Evolutionary conservation across 2,113 vertebrate genomes (phyloP), one percentile per base, ranked within the genome.

Genomic region (Rhizomys pruinosus): DNA sequence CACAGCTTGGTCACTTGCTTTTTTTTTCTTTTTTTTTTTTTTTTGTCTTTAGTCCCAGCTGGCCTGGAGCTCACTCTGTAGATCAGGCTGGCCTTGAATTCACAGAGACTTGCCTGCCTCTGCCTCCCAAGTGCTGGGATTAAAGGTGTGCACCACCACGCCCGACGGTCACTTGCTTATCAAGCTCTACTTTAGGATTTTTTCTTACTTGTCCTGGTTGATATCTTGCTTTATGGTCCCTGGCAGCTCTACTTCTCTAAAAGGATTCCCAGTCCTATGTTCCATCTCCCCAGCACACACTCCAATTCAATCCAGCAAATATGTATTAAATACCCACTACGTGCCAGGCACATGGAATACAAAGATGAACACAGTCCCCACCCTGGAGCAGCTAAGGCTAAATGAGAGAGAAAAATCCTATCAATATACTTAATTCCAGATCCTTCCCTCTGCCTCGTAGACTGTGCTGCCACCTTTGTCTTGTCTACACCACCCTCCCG

Each of bases 151-250:
- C n/a, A n/a, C n/a, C n/a, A n/a, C n/a, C n/a, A n/a, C n/a, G n/a
- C n/a, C n/a, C n/a, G n/a, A n/a, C n/a, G 34, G 68, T 42, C 71
- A 63, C 64, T 72, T 91, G 72, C 63, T 74, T 72, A 27, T 27
- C 76, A 34, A n/a, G 39, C 77, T 86, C 77, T 9, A 63, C 37
- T 34, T 8, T 29, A 22, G 44, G 63, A 68, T 39, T 34, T n/a
- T 76, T 80, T 77, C 68, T 72, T 89, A 10, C 80, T 32, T 68
- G 22, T 39, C 42, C 39, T 85, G 84, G 39, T 34, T 69, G 44
- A 87, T 64, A n/a, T 74, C 77, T 37, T 78, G 39, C 55, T 59
- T 93, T 79, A 94, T 3, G 66, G 61, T 42, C 57, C 44, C 89
- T 88, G 34, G 32, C 42, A 69, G 47, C 5, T 92, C 77, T 57